Base-by-base conservation (phyloP, 2,888 invertebrate genomes). In the Mythimna impura region DNA sequence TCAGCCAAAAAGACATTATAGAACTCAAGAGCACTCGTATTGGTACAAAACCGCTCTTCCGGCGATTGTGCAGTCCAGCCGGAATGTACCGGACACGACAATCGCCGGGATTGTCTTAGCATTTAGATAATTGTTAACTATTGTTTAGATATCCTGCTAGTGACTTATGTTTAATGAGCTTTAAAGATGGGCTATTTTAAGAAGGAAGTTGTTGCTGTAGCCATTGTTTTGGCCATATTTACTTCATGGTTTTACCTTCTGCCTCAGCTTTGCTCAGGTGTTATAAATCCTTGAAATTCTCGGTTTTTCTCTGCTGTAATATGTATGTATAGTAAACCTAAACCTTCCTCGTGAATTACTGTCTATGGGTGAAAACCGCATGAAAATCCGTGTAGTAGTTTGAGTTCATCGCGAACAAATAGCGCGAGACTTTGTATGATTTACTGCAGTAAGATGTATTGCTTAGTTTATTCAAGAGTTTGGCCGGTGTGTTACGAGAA, bases 61-160 rank as follows among this genome's bases (percentile, higher is more conserved):
- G 91, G 89, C 76, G 86, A 92, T 93, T 93, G 93, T 93, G 78
- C 86, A 83, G 83, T 84, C 80, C 76, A 60, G 55, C 82, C 83
- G 55, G 76, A 57, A 80, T 80, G 63, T 54, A 9, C 71, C 72
- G 84, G 86, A 86, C 86, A 78, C 76, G 80, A 92, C 93, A 92
- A 93, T 92, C 84, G 82, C 90, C 90, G 93, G 92, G 92, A 91
- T 91, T 69, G 87, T 86, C 61, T 75, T 75, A 69, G 55, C 61
- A 69, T 85, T 88, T 87, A 88, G 84, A 85, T 87, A 89, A 89
- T 89, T 87, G 87, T 85, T 86, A 82, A 84, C 89, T 85, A 89
- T 90, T 90, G 90, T 89, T 86, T 81, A 79, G 80, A 87, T 89
- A 90, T 90, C 88, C 89, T 88, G 85, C 74, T 52, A 40, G 74